Percentiles rank a stretch among this genome's conserved stretches.
Conservation (phyloP, 37 sponge, comb jelly and placozoan species). For the Chondrilla cf. caribensis region DNA sequence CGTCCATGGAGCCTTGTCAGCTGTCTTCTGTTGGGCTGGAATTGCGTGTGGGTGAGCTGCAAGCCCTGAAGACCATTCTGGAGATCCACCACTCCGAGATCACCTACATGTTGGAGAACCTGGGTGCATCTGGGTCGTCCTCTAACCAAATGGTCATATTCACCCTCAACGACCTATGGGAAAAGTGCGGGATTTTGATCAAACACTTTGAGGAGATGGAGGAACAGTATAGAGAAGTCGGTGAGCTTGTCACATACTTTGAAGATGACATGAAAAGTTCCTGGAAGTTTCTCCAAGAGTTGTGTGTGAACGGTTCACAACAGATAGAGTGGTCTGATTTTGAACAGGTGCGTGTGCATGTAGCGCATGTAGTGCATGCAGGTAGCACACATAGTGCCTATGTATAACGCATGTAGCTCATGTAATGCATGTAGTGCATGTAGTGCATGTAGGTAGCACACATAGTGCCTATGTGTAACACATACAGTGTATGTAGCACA, state of each 20-base stretch:
- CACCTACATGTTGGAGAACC: slow-evolving; percentile 18
- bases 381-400: no score
- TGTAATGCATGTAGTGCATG: no score
- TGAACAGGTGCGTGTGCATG: slow-evolving; percentile 6
- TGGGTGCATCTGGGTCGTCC: neutral
- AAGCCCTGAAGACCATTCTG: slow-evolving; percentile 16
- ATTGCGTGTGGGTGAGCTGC: slow-evolving; percentile 2
- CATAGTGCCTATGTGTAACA: no score
- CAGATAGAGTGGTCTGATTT: neutral
- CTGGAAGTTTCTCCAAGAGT: neutral
- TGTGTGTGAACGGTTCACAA: neutral
- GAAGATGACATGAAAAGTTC: slow-evolving; percentile 3
- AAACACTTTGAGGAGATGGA: slow-evolving; percentile 19
- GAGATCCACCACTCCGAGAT: slow-evolving; percentile 29
- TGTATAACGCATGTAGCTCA: no score
- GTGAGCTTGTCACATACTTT: slow-evolving; percentile 4
- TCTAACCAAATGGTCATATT: slow-evolving; percentile 2
- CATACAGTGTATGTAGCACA: no score
- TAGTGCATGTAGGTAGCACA: no score
- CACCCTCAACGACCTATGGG: slow-evolving; percentile 11
- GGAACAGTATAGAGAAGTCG: slow-evolving; percentile 18
- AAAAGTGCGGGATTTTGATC: slow-evolving; percentile 9
- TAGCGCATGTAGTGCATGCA: no score
- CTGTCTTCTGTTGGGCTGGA: slow-evolving; percentile 7
- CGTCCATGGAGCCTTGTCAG: slow-evolving; percentile 23